Evolutionary conservation across 2,888 invertebrate genomes (phyloP).

Genomic region (Bembecia ichneumoniformis): DNA sequence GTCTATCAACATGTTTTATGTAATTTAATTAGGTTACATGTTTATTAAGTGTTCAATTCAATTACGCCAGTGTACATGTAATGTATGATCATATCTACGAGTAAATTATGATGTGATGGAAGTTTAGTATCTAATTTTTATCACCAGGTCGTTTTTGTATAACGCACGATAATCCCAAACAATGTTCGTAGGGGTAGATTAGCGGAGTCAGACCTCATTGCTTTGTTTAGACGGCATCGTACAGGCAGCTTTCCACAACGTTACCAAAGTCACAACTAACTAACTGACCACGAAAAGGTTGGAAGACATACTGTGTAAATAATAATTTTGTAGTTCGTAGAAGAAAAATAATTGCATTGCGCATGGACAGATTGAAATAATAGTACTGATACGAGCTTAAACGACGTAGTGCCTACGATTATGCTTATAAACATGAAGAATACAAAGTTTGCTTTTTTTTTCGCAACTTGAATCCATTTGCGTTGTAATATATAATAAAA

Average conservation of each 20-base stretch:
- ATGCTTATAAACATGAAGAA: slow-evolving; percentile 41
- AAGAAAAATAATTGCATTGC: slow-evolving; percentile 54
- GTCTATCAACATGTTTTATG: too few relatives aligned
- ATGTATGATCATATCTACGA: too few relatives aligned
- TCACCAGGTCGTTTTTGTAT: slow-evolving; percentile 5
- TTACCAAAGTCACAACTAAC: too few relatives aligned
- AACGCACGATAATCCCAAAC: slow-evolving; percentile 21
- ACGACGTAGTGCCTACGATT: slow-evolving; percentile 76
- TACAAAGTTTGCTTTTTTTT: slow-evolving; percentile 9
- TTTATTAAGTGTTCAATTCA: too few relatives aligned
- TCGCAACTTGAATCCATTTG: slow-evolving; percentile 23
- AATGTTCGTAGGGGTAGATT: slow-evolving; percentile 25
- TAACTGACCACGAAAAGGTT: too few relatives aligned
- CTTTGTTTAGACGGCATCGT: slow-evolving; percentile 16
- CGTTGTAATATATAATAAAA: too few relatives aligned
- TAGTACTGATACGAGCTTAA: slow-evolving; percentile 78
- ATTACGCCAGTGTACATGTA: too few relatives aligned
- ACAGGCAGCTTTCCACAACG: too few relatives aligned
- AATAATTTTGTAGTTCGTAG: slow-evolving; percentile 58
- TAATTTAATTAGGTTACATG: too few relatives aligned
- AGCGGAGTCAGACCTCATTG: slow-evolving; percentile 14
- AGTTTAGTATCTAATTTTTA: too few relatives aligned
- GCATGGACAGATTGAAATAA: slow-evolving; percentile 57
- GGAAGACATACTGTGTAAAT: slow-evolving; percentile 32
- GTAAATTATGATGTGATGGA: too few relatives aligned